Evolutionary conservation across 2,113 vertebrate species (phyloP), one percentile per base, ranked within the genome.

Genomic region (Deroptyus accipitrinus): DNA sequence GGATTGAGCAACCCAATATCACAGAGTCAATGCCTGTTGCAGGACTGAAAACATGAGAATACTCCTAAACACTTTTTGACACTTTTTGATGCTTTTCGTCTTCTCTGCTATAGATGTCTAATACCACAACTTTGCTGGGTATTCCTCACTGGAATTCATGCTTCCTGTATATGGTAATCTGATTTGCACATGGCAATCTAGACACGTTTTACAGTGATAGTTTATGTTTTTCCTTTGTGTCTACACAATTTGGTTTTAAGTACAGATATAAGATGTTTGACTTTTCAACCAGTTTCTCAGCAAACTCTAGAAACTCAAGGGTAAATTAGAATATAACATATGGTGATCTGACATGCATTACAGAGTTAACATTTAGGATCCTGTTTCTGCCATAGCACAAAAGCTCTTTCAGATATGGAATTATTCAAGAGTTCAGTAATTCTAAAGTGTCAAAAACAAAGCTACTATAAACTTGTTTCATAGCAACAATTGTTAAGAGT

Each of bases 141-240:
- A 88, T 67, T 86, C 28, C 61, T 92, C 61, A 54, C 35, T 70
- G 42, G 55, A 92, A 74, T 83, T 67, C 2, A 1, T 51, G 30
- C 90, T 96, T 92, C 64, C 86, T 92, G 83, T 23, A 77, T 90
- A 78, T 39, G 54, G 27, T 83, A 93, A 83, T 75, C 64, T 63
- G 76, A 55, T 6, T 82, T 75, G 57, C 30, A 69, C 22, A 69
- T 3, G 2, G 20, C 46, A 91, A 6, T 79, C 67, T 80, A 88
- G 39, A 68, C 31, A n/a, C 30, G 7, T 63, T 90, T 92, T 86
- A 51, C 19, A 77, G 48, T 54, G 12, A 70, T 81, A 77, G 92
- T 83, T 70, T 79, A 88, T 49, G 49, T 44, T 77, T 93, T 83
- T 68, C 13, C 24, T 79, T 69, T 88, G 10, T 66, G 86, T 63